Evolutionary conservation across 1,140 invertebrate species (phyloP).

Genomic region (Zaprionus camerounensis): DNA sequence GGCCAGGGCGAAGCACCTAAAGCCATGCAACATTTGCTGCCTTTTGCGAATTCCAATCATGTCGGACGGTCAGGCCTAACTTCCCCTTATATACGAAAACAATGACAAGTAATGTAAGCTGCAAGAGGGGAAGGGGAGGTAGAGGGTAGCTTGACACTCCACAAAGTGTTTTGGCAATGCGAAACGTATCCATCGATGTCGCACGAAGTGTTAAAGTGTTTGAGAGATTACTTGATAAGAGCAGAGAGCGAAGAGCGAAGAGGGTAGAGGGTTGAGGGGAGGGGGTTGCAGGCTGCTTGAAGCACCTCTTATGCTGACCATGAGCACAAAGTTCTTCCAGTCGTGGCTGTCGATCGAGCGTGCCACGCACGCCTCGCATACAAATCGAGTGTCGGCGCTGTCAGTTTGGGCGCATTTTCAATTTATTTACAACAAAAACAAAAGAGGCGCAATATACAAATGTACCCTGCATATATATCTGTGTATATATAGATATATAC

Average conservation of each 20-base stretch:
- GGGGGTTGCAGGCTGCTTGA: not conserved
- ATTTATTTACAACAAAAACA: constrained; percentile 53
- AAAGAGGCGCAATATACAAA: constrained; percentile 13
- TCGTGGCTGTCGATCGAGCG: not conserved
- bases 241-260: not conserved
- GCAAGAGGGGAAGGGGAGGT: not conserved
- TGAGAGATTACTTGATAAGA: not conserved
- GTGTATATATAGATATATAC: constrained; percentile 16
- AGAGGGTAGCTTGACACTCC: not conserved
- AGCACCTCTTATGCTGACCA: constrained; percentile 5
- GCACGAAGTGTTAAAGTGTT: not conserved
- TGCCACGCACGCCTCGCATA: constrained; percentile 61
- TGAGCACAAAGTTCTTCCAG: constrained; percentile 31
- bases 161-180: not conserved
- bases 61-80: not conserved
- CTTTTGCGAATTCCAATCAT: constrained; percentile 66
- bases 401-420: constrained; percentile 55
- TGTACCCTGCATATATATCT: not conserved
- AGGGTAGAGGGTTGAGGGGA: not conserved
- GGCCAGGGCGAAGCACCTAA: constrained; percentile 10
- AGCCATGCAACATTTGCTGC: constrained; percentile 47
- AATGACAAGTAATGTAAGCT: constrained; percentile 45
- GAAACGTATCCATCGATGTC: not conserved
- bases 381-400: constrained; percentile 53
- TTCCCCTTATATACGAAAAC: not conserved